Conservation (phyloP, 1,140 invertebrate species). For the Megathymus violae region DNA sequence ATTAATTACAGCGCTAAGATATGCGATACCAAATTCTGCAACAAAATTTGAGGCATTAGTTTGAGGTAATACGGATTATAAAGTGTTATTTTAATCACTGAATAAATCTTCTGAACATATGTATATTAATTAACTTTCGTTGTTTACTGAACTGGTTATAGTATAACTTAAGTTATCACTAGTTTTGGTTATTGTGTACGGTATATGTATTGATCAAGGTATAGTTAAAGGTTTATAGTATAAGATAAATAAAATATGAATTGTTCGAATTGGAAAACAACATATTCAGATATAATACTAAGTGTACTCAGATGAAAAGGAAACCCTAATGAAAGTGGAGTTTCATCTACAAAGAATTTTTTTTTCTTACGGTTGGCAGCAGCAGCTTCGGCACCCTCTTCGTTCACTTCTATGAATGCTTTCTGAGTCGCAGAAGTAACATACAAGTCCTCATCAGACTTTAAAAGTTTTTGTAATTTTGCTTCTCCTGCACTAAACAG, state of each 20-base stretch:
- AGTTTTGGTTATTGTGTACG: no score
- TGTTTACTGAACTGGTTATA: no score
- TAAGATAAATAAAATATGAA: conserved; percentile 13
- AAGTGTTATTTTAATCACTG: no score
- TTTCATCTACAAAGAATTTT: background rate
- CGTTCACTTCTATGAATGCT: conserved; percentile 72
- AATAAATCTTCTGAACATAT: no score
- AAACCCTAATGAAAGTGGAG: background rate
- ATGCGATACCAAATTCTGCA: conserved; percentile 30
- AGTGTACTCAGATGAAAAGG: no score
- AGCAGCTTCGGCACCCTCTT: conserved; percentile 68
- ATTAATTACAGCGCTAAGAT: conserved; percentile 2
- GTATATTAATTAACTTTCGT: no score
- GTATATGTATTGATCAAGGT: no score
- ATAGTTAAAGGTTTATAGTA: no score
- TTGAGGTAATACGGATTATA: background rate
- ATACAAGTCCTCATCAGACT: conserved; percentile 41
- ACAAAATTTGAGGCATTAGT: conserved; percentile 8
- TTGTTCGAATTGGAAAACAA: no score
- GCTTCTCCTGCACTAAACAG: conserved; percentile 50
- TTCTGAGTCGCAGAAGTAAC: conserved; percentile 65
- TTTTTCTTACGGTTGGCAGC: conserved; percentile 63
- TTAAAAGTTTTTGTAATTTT: conserved; percentile 53
- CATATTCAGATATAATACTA: no score
- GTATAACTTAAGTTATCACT: no score